Base-by-base conservation (phyloP, 2,888 invertebrate species). In the Orchesellides sinensis region DNA sequence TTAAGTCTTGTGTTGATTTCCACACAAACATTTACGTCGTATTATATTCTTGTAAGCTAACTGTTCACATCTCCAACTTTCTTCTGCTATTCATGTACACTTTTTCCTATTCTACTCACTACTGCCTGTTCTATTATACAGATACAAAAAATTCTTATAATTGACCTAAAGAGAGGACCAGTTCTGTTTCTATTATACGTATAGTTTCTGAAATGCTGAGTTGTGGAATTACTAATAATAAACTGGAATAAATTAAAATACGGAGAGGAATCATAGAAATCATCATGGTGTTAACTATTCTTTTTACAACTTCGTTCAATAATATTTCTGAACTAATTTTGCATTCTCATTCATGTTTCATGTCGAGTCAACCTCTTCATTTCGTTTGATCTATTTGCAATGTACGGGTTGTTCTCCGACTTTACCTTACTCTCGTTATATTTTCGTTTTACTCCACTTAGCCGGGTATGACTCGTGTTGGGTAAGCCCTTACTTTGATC, bases 321-420 rank as follows among this genome's bases (percentile, higher is more conserved):
- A 40, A 40, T 8, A 32, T 5, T 32, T 6, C 6, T 23, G 32
- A 47, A 73, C 25, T 61, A 27, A 23, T n/a, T 17, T 40, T 21
- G 25, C 10, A 27, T 19, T 59, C 29, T 14, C n/a, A 61, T 69
- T 68, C 66, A 69, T 25, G 72, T 70, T 21, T 79, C 79, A 35
- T 70, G 79, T 21, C 59, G 59, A 29, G 29, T 70, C 32, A 68
- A 29, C 17, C 19, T 68, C 49, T 69, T 78, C 49, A 69, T 45
- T 10, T 47, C 66, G 14, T 23, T n/a, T n/a, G n/a, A n/a, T n/a
- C n/a, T n/a, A n/a, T n/a, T n/a, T n/a, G n/a, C n/a, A n/a, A n/a
- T n/a, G 6, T 21, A 5, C 35, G 35, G 5, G 35, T 52, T 52
- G 19, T 56, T 54, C 8, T 35, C 52, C 5, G 65, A 14, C 25